These are phyloP conservation scores for Baryphthengus martii DNA, from an alignment of 2,113 vertebrate genomes.

Conservation along the genomic window DNA sequence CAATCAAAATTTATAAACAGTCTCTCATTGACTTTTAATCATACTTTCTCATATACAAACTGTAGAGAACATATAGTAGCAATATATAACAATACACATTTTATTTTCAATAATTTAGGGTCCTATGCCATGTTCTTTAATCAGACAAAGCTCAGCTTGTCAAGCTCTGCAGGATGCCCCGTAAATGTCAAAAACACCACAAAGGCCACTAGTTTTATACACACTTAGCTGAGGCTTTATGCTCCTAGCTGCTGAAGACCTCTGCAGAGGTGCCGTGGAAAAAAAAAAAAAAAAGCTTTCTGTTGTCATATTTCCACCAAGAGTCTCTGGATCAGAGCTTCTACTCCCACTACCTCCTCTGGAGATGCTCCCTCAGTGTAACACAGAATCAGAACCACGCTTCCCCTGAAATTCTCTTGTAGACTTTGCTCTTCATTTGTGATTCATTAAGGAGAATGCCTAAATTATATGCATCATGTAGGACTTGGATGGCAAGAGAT, in stretches of 20 bases:
- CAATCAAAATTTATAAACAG: slow-evolving; percentile 89
- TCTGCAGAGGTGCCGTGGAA: background rate
- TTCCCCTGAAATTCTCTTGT: background rate
- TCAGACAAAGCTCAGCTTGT: background rate
- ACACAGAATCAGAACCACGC: background rate
- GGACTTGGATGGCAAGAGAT: background rate
- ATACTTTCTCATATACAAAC: slow-evolving; percentile 81
- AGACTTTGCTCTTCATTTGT: background rate
- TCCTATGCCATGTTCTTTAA: background rate
- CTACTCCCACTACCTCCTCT: background rate
- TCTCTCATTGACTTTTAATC: slow-evolving; percentile 86
- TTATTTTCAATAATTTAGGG: slow-evolving; percentile 66
- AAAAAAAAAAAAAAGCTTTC: too few relatives aligned
- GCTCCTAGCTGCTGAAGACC: background rate
- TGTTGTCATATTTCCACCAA: background rate
- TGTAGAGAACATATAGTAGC: slow-evolving; percentile 79
- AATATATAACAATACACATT: slow-evolving; percentile 69
- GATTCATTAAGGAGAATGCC: background rate
- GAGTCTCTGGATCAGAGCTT: background rate
- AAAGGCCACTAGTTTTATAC: background rate
- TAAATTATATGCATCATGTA: slow-evolving; percentile 8
- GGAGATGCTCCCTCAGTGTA: background rate
- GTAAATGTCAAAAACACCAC: background rate
- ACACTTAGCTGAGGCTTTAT: background rate
- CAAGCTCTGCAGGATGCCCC: background rate